Evolutionary conservation across 2,888 invertebrate genomes (phyloP).

Genomic region (Onthophagus sagittarius): DNA sequence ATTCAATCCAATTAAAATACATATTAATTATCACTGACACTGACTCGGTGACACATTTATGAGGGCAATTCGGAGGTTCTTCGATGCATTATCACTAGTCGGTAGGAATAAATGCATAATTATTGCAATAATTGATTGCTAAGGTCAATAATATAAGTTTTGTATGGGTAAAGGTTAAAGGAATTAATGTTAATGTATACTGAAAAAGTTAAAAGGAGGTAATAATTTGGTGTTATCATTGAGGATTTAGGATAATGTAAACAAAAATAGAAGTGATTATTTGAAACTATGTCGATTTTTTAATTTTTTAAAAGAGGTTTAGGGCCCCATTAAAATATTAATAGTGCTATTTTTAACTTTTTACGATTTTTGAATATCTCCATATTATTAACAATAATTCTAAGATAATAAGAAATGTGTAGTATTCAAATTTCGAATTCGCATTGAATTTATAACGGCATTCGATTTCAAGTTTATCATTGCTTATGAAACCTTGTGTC

Average conservation of each 20-base stretch:
- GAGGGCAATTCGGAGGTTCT: constrained; percentile 15
- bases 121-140: not conserved
- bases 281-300: not conserved
- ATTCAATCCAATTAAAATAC: constrained; percentile 22
- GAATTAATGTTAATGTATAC: too few species aligned
- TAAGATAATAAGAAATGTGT: not conserved
- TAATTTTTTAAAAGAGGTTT: not conserved
- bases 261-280: not conserved
- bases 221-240: not conserved
- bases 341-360: too few species aligned
- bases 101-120: not conserved
- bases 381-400: too few species aligned
- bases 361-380: too few species aligned
- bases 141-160: not conserved
- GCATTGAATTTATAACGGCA: not conserved
- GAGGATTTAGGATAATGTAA: not conserved
- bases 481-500: not conserved
- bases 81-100: not conserved
- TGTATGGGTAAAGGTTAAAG: too few species aligned
- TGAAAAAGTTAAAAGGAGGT: too few species aligned
- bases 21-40: constrained; percentile 29
- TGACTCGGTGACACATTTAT: constrained; percentile 35
- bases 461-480: not conserved
- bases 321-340: too few species aligned
- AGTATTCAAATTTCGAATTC: not conserved